Evolutionary conservation across 1,140 invertebrate species (phyloP), one percentile per base, ranked within the genome.

Genomic region (Caerostris extrusa): DNA sequence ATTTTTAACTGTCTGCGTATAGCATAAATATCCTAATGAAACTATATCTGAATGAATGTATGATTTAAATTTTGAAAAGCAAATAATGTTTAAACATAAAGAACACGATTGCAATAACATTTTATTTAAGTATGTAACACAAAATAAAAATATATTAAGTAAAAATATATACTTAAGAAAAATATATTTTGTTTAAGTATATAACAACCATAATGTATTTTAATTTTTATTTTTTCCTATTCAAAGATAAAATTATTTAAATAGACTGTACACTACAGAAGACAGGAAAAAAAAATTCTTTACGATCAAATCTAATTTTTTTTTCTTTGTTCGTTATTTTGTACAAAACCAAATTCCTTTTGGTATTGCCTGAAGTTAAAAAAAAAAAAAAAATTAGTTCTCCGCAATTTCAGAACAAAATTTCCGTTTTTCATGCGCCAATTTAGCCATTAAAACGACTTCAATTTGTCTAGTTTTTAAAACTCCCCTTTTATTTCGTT

Each of bases 361-460:
- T 14, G 19, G 19, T 14, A 53, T 5, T 10, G 3, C 50, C 50
- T 12, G 10, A 77, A 77, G 10, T 64, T 64, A 12, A 17, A 64
- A 34, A 64, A 64, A 64, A 64, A 12, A 17, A 64, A 34, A 64
- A 64, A 64, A 64, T 64, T 64, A 64, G 61, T 12, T 77, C 53
- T 77, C 71, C 34, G 14, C 71, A 5, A 53, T 50, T 53, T 34
- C 19, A 12, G 34, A 77, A 34, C 3, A 2, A 77, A 77, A 50
- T 77, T 50, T 50, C 4, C 34, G 10, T 19, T n/a, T 19, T 69
- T n/a, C 67, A 5, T 5, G 2, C 3, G 50, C 34, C 34, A 5
- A 12, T 77, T 77, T 50, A 77, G 71, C 14, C 71, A 77, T 77
- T 77, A 50, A 77, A 77, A 77, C 50, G 50, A 77, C 50, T 53